Evolutionary conservation across 2,113 vertebrate species (phyloP), one percentile per base, ranked within the genome.

Genomic region (Centropus unirufus): DNA sequence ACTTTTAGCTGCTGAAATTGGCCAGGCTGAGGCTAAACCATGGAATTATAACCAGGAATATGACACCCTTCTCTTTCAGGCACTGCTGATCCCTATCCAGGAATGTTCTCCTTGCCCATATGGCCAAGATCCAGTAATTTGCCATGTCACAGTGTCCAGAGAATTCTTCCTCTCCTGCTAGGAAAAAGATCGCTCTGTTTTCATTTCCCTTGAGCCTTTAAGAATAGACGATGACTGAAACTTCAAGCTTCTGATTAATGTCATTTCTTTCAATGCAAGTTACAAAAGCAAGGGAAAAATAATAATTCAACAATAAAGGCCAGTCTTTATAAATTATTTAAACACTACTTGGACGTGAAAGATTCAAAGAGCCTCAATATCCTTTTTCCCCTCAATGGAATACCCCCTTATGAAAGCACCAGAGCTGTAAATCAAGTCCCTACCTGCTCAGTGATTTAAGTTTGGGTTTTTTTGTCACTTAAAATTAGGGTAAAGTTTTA

Each of bases 121-220:
- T 66, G 59, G 59, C 63, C 54, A 29, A 62, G 61, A 84, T 44
- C 62, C 89, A 89, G 47, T 36, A 44, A 88, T 95, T 61, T 93
- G 39, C 94, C 78, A 70, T 57, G 47, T 80, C 62, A 81, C 13
- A 57, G 26, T 42, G 42, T 47, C 83, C 14, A 76, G 87, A 74
- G 81, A 88, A 79, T 77, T 83, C 57, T 83, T 70, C 40, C 7
- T 86, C 62, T 92, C 36, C 87, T 88, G 42, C 54, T 87, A 90
- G 92, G 82, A 91, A 96, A 96, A 87, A 40, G 32, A 64, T 84
- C 69, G 57, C 34, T 59, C 92, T 89, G 83, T 84, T 93, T 93
- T 91, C 82, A 79, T 66, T 95, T 92, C 70, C 93, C 83, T 82
- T 23, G 57, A 66, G 81, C 73, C 52, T 92, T 58, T 29, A 64